A percentile compares a stretch with the other conserved stretches of the same genome.
Evolutionary conservation across 2,797 vertebrate genomes (phyloP).

Genomic region (Lacerta agilis): DNA sequence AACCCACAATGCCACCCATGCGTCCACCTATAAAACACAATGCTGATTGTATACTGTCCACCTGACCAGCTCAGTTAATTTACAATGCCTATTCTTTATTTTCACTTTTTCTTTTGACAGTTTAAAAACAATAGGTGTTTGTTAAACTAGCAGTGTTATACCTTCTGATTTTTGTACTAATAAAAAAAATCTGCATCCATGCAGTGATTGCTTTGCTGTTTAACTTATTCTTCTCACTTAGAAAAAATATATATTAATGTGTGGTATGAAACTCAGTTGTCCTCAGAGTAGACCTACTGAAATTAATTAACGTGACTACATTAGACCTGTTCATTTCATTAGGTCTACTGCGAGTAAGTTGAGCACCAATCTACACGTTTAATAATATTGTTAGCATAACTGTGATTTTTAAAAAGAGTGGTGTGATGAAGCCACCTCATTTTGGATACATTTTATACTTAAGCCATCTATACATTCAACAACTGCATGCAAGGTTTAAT

Average conservation of each 20-base stretch:
- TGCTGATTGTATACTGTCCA: not conserved
- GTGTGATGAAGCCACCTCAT: not conserved
- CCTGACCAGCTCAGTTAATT: no score
- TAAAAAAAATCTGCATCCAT: not conserved
- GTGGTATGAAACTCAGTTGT: no score
- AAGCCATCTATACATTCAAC: not conserved
- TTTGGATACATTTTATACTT: not conserved
- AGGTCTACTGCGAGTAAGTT: no score
- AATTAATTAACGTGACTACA: no score
- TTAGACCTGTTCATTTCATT: no score
- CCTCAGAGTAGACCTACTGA: no score
- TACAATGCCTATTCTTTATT: not conserved
- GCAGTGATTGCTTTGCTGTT: not conserved
- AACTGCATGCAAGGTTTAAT: not conserved
- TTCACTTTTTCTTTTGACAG: not conserved
- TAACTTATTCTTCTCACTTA: not conserved
- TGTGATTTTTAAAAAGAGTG: not conserved
- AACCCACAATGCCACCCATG: no score
- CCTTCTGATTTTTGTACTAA: not conserved
- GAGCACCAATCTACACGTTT: no score
- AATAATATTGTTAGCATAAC: no score
- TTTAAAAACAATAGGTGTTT: not conserved
- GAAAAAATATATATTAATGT: not conserved
- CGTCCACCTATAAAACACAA: not conserved
- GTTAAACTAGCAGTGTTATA: not conserved